These are phyloP conservation scores for Synergus umbraculus DNA, from an alignment of 2,888 invertebrate species.

Conservation along the genomic window DNA sequence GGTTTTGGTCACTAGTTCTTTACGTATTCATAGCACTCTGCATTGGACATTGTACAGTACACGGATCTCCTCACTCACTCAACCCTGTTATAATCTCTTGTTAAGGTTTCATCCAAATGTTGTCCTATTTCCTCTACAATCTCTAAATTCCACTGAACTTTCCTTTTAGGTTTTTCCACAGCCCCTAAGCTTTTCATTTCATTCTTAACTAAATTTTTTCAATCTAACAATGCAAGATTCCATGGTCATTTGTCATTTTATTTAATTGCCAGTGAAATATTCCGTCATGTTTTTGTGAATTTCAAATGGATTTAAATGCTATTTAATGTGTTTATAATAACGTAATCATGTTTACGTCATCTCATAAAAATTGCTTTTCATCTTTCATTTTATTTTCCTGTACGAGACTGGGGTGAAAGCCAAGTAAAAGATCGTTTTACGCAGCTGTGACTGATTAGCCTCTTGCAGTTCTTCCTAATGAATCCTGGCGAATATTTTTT, in stretches of 20 bases:
- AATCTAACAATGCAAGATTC: neutral
- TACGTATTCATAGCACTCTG: conserved; percentile 50
- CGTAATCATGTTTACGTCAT: neutral
- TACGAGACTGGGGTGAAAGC: neutral
- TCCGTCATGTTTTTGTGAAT: too few relatives aligned
- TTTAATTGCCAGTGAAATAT: neutral
- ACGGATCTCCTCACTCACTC: conserved; percentile 44
- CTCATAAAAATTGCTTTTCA: neutral
- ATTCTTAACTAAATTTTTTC: neutral
- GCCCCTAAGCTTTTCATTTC: neutral
- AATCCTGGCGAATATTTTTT: conserved; percentile 35
- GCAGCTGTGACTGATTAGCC: conserved; percentile 34
- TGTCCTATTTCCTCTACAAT: neutral
- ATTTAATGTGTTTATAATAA: neutral
- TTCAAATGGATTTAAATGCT: neutral
- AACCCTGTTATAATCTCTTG: conserved; percentile 37
- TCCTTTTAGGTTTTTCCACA: conserved; percentile 1
- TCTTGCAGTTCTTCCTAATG: conserved; percentile 32
- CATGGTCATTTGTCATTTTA: neutral
- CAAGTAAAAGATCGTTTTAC: conserved; percentile 21
- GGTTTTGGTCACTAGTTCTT: conserved; percentile 32
- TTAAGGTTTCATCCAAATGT: conserved; percentile 44
- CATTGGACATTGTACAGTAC: conserved; percentile 42
- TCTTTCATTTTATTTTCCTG: neutral
- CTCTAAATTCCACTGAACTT: conserved; percentile 29